These are phyloP conservation scores for Agrenia bidenticulata DNA, from an alignment of 2,888 invertebrate species.

Conservation along the genomic window DNA sequence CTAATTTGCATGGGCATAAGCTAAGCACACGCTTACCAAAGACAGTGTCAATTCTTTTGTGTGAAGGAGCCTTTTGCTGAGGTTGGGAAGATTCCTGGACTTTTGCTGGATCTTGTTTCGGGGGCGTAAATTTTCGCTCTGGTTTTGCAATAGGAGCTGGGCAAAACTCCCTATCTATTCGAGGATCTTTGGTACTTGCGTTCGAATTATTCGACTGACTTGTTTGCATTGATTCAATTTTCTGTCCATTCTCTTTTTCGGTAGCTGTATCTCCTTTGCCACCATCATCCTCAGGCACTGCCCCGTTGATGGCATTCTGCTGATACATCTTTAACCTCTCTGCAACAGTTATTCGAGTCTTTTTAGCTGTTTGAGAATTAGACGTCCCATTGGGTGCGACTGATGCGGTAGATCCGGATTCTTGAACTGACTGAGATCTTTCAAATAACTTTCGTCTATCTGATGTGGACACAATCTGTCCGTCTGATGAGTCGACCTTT, in stretches of 20 bases:
- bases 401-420: conserved; percentile 58
- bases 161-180: conserved; percentile 29
- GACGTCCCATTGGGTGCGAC: conserved; percentile 58
- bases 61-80: conserved; percentile 24
- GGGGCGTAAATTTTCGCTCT: conserved; percentile 46
- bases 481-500: not conserved
- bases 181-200: conserved; percentile 1
- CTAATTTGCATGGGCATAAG: too few relatives aligned
- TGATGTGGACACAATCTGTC: conserved; percentile 62
- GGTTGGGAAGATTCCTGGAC: conserved; percentile 3
- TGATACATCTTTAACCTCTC: conserved; percentile 52
- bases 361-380: conserved; percentile 1
- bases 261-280: not conserved
- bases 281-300: conserved; percentile 3
- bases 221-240: not conserved
- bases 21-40: conserved; percentile 29
- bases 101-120: conserved; percentile 21
- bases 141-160: conserved; percentile 48
- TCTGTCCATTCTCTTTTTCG: not conserved
- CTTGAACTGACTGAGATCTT: conserved; percentile 67
- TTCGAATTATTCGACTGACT: conserved; percentile 15
- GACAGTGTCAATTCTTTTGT: conserved; percentile 53
- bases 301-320: conserved; percentile 33
- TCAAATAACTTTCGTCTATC: conserved; percentile 77
- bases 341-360: conserved; percentile 41